Conservation (phyloP, 2,113 vertebrate species). For the Pelodiscus sinensis region DNA sequence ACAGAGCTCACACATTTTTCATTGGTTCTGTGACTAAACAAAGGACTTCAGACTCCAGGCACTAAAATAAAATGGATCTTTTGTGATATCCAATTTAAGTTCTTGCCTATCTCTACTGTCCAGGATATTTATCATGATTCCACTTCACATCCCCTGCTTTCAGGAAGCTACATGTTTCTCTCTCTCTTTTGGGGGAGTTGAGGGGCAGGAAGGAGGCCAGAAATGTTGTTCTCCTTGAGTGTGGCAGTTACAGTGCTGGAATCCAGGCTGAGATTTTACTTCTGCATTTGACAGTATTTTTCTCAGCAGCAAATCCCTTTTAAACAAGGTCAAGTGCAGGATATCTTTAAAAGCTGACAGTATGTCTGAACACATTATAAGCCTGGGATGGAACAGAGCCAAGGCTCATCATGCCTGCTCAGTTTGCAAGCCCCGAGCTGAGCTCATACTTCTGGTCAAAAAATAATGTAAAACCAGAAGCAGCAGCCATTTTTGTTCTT, state of each 20-base stretch:
- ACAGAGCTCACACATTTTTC: neutral
- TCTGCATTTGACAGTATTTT: neutral
- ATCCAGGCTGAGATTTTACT: neutral
- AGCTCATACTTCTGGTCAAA: neutral
- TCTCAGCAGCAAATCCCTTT: neutral
- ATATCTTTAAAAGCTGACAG: neutral
- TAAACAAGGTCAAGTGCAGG: neutral
- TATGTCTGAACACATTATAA: neutral
- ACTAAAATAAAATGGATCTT: neutral
- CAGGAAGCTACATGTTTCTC: neutral
- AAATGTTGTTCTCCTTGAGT: neutral
- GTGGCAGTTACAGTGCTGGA: rapidly evolving
- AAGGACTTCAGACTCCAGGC: neutral
- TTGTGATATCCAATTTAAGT: neutral
- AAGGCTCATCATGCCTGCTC: neutral
- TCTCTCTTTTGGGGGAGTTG: neutral
- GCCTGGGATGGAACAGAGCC: neutral
- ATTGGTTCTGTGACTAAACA: neutral
- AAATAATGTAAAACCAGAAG: neutral
- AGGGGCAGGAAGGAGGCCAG: neutral
- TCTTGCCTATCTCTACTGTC: neutral
- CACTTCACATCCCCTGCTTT: neutral
- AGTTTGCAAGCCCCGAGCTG: neutral
- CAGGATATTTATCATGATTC: neutral
- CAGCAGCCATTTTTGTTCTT: neutral